These are phyloP conservation scores for Pseudochirops corinnae DNA, from an alignment of 2,797 vertebrate species.

Conservation along the genomic window DNA sequence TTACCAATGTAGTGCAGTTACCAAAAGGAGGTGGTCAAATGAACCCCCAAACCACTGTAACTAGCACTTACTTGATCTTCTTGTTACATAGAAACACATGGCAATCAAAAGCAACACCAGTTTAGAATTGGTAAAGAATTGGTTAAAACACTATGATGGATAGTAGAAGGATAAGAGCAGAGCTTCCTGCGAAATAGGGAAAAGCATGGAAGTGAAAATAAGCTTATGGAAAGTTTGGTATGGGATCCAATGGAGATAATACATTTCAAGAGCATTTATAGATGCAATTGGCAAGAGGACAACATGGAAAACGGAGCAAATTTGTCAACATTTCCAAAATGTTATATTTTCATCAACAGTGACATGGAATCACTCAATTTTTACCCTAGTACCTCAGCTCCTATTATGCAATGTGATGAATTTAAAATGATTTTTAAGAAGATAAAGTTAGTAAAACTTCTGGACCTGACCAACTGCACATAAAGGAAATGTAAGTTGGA, in stretches of 20 bases:
- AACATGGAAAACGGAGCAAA: neutral
- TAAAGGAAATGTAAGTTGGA: neutral
- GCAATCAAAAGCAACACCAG: neutral
- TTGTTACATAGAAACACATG: neutral
- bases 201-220: neutral
- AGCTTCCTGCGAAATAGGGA: neutral
- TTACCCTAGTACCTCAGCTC: neutral
- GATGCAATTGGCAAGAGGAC: neutral
- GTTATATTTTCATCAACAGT: neutral
- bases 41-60: neutral
- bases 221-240: neutral
- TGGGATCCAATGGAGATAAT: neutral
- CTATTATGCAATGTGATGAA: neutral
- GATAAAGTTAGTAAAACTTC: neutral
- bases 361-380: neutral
- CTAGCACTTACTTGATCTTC: neutral
- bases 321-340: neutral
- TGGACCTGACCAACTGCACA: neutral
- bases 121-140: neutral
- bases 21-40: neutral
- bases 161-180: neutral
- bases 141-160: neutral
- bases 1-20: neutral
- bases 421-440: neutral
- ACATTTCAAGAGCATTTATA: neutral